Evolutionary conservation across 2,113 vertebrate genomes (phyloP).

Genomic region (Platichthys stellatus): DNA sequence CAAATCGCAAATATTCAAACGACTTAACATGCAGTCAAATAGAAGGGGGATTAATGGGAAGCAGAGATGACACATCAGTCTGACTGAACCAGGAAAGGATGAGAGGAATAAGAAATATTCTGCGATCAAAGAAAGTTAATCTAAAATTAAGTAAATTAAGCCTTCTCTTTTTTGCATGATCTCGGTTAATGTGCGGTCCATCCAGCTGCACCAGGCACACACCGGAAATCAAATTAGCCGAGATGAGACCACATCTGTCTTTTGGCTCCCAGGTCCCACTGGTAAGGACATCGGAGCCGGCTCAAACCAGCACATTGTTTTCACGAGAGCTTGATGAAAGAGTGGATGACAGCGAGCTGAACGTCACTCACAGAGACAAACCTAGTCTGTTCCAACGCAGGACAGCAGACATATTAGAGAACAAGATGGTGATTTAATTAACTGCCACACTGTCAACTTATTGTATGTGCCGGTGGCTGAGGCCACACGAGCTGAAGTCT

Average conservation of each 20-base stretch:
- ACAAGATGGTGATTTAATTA: constrained; percentile 55
- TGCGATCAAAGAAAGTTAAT: background rate
- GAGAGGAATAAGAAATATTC: constrained; percentile 37
- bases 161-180: constrained; percentile 73
- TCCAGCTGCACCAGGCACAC: constrained; percentile 61
- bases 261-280: constrained; percentile 66
- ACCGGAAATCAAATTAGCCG: constrained; percentile 78
- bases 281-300: constrained; percentile 54
- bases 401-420: constrained; percentile 54
- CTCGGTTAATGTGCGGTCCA: constrained; percentile 71
- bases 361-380: constrained; percentile 61
- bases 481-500: background rate
- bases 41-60: constrained; percentile 45
- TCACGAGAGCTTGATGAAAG: constrained; percentile 64
- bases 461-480: constrained; percentile 10
- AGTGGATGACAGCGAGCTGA: constrained; percentile 44
- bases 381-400: constrained; percentile 34
- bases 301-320: constrained; percentile 67
- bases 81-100: constrained; percentile 23
- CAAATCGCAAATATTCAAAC: constrained; percentile 1
- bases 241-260: constrained; percentile 76
- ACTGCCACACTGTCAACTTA: constrained; percentile 37
- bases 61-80: constrained; percentile 58
- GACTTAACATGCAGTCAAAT: constrained; percentile 8
- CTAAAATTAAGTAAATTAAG: constrained; percentile 72